phyloP scores from a whole-genome alignment of 2,888 invertebrate genomes.

The Hydroisotoma schaefferi region DNA sequence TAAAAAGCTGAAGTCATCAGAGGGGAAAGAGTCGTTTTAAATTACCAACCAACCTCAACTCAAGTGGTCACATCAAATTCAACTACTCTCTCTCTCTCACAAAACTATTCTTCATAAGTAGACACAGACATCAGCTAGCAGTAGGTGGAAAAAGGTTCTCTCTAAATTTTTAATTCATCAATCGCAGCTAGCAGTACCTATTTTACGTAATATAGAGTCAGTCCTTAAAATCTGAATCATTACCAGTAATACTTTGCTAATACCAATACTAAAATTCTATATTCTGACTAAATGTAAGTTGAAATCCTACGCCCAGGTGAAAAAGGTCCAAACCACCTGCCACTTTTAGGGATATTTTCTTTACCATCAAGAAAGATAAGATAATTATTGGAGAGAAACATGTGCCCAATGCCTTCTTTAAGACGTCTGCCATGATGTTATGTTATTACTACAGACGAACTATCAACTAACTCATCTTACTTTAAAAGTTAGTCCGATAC shows the following conservation, averaged over 20 bases:
- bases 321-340: slow-evolving; percentile 1
- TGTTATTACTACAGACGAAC: neutral
- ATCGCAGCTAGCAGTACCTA: too few species aligned
- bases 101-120: too few species aligned
- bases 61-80: neutral
- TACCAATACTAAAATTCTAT: too few species aligned
- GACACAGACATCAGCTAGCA: too few species aligned
- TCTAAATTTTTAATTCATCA: too few species aligned
- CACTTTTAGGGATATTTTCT: neutral
- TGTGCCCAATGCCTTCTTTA: neutral
- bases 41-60: slow-evolving; percentile 19
- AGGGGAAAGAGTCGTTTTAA: slow-evolving; percentile 24
- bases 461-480: neutral
- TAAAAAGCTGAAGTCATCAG: slow-evolving; percentile 20
- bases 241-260: neutral
- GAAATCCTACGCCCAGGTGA: too few species aligned
- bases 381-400: neutral
- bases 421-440: slow-evolving; percentile 3
- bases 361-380: neutral
- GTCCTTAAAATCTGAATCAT: neutral
- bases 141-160: too few species aligned
- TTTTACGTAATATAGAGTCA: too few species aligned
- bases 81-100: too few species aligned
- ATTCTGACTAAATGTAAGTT: too few species aligned
- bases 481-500: neutral